Conservation (phyloP, 2,888 invertebrate genomes). For the Scaptomyza flava region DNA sequence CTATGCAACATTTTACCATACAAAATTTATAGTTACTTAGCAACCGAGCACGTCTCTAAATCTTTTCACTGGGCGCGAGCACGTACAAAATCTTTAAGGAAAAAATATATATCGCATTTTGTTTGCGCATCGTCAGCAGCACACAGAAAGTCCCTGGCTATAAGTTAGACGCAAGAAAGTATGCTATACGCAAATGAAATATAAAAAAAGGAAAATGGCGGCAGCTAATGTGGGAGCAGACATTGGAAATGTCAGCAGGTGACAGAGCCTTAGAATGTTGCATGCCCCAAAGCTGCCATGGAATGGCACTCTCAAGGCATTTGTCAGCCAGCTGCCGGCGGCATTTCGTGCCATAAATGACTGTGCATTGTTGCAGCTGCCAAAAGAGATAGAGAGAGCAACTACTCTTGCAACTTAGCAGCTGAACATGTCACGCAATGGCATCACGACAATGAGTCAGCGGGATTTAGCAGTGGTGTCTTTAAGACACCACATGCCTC, state of each 20-base stretch:
- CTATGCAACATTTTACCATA: neutral
- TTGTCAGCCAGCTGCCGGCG: conserved; percentile 66
- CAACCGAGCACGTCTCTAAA: conserved; percentile 5
- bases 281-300: conserved; percentile 27
- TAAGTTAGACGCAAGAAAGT: conserved; percentile 43
- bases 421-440: conserved; percentile 9
- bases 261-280: conserved; percentile 59
- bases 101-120: conserved; percentile 25
- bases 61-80: conserved; percentile 16
- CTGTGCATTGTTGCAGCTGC: conserved; percentile 69
- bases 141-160: conserved; percentile 4
- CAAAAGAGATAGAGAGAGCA: neutral
- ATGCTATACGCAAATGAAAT: conserved; percentile 38
- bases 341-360: conserved; percentile 72
- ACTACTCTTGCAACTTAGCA: conserved; percentile 21
- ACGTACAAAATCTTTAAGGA: conserved; percentile 29
- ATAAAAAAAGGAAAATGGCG: conserved; percentile 8
- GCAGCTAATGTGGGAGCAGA: conserved; percentile 60
- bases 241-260: conserved; percentile 66
- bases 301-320: conserved; percentile 61
- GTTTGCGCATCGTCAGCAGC: conserved; percentile 11
- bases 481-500: neutral
- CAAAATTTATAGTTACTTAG: neutral
- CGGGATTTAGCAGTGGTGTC: conserved; percentile 15
- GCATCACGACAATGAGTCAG: conserved; percentile 53